A percentile compares a stretch with the other conserved stretches of the same genome.
Evolutionary conservation across 1,140 invertebrate species (phyloP).

Genomic region (Microplitis mediator): DNA sequence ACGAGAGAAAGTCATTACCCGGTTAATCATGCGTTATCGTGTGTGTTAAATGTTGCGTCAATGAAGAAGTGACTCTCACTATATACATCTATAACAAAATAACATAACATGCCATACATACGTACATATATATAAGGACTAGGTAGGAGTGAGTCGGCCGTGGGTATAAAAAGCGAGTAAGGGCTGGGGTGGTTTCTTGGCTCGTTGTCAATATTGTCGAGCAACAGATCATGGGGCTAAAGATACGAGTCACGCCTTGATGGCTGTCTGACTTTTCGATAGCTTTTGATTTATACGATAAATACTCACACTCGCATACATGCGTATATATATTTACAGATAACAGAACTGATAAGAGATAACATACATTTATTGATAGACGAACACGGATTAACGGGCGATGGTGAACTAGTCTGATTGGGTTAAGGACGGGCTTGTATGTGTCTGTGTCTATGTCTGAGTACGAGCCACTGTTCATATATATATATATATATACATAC

Average conservation of each 20-base stretch:
- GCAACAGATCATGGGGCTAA: slow-evolving; percentile 52
- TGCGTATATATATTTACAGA: not conserved
- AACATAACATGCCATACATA: too few relatives aligned
- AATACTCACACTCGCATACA: too few relatives aligned
- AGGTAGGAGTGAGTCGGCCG: not conserved
- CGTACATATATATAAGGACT: too few relatives aligned
- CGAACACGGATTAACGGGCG: not conserved
- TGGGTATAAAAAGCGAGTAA: not conserved
- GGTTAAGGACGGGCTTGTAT: slow-evolving; percentile 24
- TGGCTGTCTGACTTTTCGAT: not conserved
- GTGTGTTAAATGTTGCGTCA: slow-evolving; percentile 62
- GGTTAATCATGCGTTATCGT: slow-evolving; percentile 63
- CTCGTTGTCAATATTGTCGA: slow-evolving; percentile 57
- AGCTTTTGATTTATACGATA: not conserved
- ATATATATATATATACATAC: too few relatives aligned
- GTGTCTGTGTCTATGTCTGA: not conserved
- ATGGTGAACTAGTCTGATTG: slow-evolving; percentile 2
- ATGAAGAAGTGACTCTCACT: slow-evolving; percentile 53
- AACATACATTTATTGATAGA: slow-evolving; percentile 2
- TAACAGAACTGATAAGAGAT: not conserved
- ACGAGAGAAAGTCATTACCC: slow-evolving; percentile 55
- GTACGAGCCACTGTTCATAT: not conserved
- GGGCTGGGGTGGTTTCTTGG: slow-evolving; percentile 43
- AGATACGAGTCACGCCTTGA: slow-evolving; percentile 8
- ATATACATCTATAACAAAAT: too few relatives aligned